phyloP scores from a whole-genome alignment of 2,113 vertebrate genomes.

The Himantopus leucocephalus region DNA sequence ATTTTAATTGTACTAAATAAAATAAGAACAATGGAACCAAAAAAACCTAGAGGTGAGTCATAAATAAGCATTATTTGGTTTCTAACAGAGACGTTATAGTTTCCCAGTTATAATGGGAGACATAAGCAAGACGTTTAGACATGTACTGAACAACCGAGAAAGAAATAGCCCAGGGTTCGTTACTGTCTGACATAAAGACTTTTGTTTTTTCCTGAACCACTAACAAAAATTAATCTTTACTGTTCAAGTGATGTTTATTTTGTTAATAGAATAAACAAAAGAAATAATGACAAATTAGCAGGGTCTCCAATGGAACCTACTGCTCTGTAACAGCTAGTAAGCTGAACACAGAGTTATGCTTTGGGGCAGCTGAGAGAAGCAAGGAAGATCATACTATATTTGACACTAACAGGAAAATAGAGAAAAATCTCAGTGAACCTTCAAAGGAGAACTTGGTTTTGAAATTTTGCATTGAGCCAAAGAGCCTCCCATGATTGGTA shows the following conservation, averaged over 20 bases:
- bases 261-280: constrained; percentile 7
- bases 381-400: neutral
- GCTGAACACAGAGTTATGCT: neutral
- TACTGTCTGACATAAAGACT: neutral
- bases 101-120: constrained; percentile 10
- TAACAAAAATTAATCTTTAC: neutral
- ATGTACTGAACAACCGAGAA: neutral
- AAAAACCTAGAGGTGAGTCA: constrained; percentile 30
- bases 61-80: constrained; percentile 35
- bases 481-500: neutral
- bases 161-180: neutral
- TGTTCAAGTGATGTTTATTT: neutral
- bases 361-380: neutral
- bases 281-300: neutral
- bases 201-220: neutral
- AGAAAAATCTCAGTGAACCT: neutral
- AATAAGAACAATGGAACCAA: constrained; percentile 37
- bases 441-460: neutral
- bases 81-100: constrained; percentile 14
- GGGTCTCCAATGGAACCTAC: neutral
- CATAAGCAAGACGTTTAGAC: neutral
- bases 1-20: constrained; percentile 44
- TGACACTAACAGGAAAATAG: neutral
- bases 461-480: neutral
- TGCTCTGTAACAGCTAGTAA: neutral